Conservation (phyloP, 2,888 invertebrate species). For the Norana najaformis region DNA sequence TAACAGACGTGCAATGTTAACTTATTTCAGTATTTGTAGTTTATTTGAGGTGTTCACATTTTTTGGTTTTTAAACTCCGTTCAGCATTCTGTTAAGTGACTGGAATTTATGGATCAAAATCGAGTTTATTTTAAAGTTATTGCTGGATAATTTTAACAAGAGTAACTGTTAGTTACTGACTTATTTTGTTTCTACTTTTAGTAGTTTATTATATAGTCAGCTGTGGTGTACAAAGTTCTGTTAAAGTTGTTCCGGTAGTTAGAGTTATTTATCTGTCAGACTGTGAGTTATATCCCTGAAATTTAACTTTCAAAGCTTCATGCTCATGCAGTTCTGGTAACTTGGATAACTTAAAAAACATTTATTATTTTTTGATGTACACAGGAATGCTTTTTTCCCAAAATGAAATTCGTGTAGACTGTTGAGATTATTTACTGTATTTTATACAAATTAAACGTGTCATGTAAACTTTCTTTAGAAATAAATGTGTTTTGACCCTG, state of each 20-base stretch:
- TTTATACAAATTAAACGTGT: too few relatives aligned
- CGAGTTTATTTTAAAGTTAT: background rate
- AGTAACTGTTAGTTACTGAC: background rate
- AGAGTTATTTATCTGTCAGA: background rate
- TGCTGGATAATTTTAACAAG: background rate
- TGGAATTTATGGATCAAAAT: background rate
- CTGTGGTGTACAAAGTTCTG: background rate
- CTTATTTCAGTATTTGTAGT: background rate
- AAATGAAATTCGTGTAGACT: background rate
- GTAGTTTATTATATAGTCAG: background rate
- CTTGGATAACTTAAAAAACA: background rate
- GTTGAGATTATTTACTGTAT: background rate
- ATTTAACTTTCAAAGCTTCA: background rate
- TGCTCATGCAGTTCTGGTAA: background rate
- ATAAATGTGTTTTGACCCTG: background rate
- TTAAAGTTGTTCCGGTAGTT: background rate
- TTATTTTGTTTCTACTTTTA: background rate
- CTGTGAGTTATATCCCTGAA: background rate
- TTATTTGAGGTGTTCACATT: background rate
- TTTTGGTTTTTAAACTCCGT: background rate
- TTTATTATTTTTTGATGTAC: background rate
- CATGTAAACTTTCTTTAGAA: background rate
- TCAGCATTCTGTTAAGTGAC: background rate
- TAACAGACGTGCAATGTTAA: background rate
- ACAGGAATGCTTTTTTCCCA: background rate